Evolutionary conservation across 1,140 invertebrate genomes (phyloP).

Genomic region (Heliconius himera): DNA sequence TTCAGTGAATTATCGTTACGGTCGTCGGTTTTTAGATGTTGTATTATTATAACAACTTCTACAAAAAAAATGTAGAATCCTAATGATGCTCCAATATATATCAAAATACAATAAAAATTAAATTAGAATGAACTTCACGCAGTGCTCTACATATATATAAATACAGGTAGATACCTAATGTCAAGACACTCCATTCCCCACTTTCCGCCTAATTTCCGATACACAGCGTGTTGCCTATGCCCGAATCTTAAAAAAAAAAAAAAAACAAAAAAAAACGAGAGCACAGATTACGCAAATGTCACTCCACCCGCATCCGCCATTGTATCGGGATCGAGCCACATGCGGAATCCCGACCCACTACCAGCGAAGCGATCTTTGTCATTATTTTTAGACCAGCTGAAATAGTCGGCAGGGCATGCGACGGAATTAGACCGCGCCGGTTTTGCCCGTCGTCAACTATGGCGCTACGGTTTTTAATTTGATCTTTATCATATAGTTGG

Average conservation of each 20-base stretch:
- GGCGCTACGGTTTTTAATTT: slow-evolving; percentile 41
- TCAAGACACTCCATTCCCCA: no score
- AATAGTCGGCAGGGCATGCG: slow-evolving; percentile 65
- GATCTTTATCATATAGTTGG: slow-evolving; percentile 30
- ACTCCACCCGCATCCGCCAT: slow-evolving; percentile 45
- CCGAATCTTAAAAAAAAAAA: not conserved
- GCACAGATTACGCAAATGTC: slow-evolving; percentile 48
- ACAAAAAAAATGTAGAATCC: no score
- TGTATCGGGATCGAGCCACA: slow-evolving; percentile 42
- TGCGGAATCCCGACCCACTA: slow-evolving; percentile 64
- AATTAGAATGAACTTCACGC: no score
- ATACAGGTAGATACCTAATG: not conserved
- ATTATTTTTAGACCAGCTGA: slow-evolving; percentile 61
- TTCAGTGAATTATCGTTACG: no score
- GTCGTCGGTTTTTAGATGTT: no score
- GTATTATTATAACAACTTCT: no score
- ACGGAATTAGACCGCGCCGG: slow-evolving; percentile 56
- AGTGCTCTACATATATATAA: no score
- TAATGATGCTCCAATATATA: no score
- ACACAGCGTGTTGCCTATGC: not conserved
- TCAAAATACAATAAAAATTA: no score
- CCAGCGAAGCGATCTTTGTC: slow-evolving; percentile 57
- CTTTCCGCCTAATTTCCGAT: not conserved
- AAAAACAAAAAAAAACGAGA: not conserved
- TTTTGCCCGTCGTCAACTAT: slow-evolving; percentile 55